Conservation (phyloP, 2,797 vertebrate genomes). For the Buphagus erythrorhynchus region DNA sequence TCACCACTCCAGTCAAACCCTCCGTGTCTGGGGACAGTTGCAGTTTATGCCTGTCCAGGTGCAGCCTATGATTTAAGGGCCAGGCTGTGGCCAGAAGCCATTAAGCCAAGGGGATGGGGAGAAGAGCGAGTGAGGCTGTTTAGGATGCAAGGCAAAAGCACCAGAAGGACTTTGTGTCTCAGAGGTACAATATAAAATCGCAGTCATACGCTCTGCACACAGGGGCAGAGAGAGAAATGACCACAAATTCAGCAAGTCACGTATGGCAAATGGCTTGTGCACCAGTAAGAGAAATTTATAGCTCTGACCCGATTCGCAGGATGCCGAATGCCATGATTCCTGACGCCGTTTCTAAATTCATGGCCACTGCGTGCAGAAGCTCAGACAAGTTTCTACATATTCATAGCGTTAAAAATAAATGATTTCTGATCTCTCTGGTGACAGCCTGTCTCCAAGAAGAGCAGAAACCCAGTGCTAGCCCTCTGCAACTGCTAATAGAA, state of each 20-base stretch:
- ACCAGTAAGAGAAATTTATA: conserved; percentile 6
- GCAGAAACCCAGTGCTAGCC: neutral
- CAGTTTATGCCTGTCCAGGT: neutral
- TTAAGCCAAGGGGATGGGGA: neutral
- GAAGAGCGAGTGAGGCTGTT: neutral
- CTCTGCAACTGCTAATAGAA: neutral
- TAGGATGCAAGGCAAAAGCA: conserved; percentile 34
- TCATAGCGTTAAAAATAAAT: conserved; percentile 18
- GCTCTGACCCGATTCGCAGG: neutral
- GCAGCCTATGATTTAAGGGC: neutral
- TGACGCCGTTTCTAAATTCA: neutral
- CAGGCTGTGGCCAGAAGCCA: neutral
- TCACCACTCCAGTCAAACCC: neutral
- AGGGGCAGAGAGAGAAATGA: neutral
- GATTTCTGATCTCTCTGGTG: neutral
- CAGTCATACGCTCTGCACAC: neutral
- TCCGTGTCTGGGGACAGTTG: neutral
- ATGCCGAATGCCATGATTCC: neutral
- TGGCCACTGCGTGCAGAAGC: neutral
- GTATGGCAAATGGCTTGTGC: neutral
- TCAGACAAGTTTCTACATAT: conserved; percentile 28
- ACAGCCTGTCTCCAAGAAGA: neutral
- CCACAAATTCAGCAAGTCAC: conserved; percentile 24
- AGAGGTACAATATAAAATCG: conserved; percentile 22
- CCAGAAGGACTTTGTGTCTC: conserved; percentile 43